These are phyloP conservation scores for Laothoe populi DNA, from an alignment of 2,888 invertebrate genomes.

Conservation along the genomic window DNA sequence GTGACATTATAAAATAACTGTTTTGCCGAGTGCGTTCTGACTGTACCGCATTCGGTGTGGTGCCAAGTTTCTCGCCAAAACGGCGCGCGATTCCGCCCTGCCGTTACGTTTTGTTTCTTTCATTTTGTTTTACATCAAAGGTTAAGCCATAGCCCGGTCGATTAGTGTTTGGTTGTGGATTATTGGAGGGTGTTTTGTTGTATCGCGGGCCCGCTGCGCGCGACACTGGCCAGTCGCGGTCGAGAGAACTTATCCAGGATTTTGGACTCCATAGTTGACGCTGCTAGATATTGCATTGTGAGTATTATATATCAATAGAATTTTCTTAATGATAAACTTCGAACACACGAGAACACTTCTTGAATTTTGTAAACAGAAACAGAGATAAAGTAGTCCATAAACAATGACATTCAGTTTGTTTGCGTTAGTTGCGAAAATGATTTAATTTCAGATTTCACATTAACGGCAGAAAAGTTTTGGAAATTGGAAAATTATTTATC, in stretches of 20 bases:
- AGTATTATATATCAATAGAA: conserved; percentile 52
- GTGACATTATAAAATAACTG: conserved; percentile 79
- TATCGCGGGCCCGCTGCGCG: conserved; percentile 57
- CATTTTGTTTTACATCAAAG: conserved; percentile 82
- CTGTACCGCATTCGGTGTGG: conserved; percentile 52
- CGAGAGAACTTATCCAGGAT: conserved; percentile 80
- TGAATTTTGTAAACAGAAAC: conserved; percentile 1
- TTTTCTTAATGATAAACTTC: too few relatives aligned
- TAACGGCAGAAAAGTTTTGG: conserved; percentile 71
- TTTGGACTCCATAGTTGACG: conserved; percentile 81
- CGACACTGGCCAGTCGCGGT: conserved; percentile 79
- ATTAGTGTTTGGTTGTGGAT: conserved; percentile 66
- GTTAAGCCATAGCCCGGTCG: conserved; percentile 75
- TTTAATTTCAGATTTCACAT: conserved; percentile 81
- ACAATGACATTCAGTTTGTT: conserved; percentile 28
- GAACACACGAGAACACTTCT: not conserved
- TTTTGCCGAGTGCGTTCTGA: conserved; percentile 43
- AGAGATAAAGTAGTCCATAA: not conserved
- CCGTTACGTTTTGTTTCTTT: conserved; percentile 82
- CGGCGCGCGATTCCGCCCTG: conserved; percentile 69
- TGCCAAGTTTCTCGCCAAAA: conserved; percentile 69
- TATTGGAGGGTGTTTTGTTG: conserved; percentile 63
- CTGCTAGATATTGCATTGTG: conserved; percentile 83
- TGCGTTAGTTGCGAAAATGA: conserved; percentile 65
- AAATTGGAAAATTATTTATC: conserved; percentile 70